These are phyloP conservation scores for Ctenopoma multispine DNA, from an alignment of 2,797 vertebrate genomes.

Conservation along the genomic window DNA sequence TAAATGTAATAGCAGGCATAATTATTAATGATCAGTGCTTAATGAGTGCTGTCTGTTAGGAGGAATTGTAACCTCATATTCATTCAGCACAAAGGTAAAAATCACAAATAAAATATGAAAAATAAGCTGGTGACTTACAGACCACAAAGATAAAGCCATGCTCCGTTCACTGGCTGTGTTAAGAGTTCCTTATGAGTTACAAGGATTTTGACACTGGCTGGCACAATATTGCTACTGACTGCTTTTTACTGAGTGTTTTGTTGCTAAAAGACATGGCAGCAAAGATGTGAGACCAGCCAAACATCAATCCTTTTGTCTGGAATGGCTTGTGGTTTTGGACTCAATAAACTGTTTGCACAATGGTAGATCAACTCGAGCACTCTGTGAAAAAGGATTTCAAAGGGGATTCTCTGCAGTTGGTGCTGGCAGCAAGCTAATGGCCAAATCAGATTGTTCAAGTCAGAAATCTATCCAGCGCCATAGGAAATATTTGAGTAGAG, in stretches of 20 bases:
- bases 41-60: background rate
- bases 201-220: constrained; percentile 13
- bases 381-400: constrained; percentile 49
- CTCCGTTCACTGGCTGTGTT: background rate
- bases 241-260: constrained; percentile 46
- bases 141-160: background rate
- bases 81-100: background rate
- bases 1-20: too few species aligned
- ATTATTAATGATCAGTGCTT: too few species aligned
- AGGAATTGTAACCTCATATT: background rate
- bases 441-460: constrained; percentile 45
- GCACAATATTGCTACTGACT: constrained; percentile 7
- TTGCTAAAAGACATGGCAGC: constrained; percentile 32
- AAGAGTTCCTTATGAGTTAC: constrained; percentile 33
- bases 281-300: constrained; percentile 25
- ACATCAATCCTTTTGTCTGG: constrained; percentile 53
- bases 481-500: constrained; percentile 34
- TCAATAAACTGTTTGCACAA: constrained; percentile 50
- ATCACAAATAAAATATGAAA: background rate
- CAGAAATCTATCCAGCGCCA: constrained; percentile 49
- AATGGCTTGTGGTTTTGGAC: constrained; percentile 38
- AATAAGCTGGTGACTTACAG: background rate
- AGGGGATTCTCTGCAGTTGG: constrained; percentile 43
- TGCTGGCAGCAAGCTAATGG: constrained; percentile 50
- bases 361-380: constrained; percentile 32